Conservation (phyloP, 2,888 invertebrate species). For the Phaedon cochleariae region DNA sequence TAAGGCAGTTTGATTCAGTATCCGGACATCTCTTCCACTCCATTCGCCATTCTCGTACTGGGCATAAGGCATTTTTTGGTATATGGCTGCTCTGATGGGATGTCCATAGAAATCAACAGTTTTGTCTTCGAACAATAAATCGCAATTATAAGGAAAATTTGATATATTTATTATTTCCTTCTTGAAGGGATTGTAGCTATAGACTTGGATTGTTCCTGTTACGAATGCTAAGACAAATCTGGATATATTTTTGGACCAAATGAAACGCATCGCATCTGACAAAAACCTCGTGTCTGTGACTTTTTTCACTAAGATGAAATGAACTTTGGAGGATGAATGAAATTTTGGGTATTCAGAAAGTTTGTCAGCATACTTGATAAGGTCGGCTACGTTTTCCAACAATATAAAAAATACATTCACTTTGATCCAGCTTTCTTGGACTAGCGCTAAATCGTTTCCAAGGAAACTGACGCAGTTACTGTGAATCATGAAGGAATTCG, state of each 20-base stretch:
- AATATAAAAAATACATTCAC: constrained; percentile 7
- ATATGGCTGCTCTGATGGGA: background rate
- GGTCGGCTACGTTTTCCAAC: background rate
- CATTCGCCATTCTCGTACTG: constrained; percentile 1
- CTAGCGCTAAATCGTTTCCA: background rate
- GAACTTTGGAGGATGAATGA: background rate
- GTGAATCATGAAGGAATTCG: constrained; percentile 15
- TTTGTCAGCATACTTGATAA: background rate
- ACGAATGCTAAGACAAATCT: constrained; percentile 31
- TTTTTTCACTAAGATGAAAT: constrained; percentile 23
- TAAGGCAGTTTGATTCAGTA: constrained; percentile 8
- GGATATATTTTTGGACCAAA: constrained; percentile 29
- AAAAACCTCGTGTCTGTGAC: constrained; percentile 20
- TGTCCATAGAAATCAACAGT: background rate
- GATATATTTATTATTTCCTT: constrained; percentile 1
- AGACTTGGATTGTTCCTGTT: constrained; percentile 16
- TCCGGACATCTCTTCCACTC: constrained; percentile 11
- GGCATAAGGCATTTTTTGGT: background rate
- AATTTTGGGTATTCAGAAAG: background rate
- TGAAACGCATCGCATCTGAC: constrained; percentile 4
- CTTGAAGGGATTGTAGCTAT: constrained; percentile 30
- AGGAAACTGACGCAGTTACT: background rate
- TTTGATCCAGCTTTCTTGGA: background rate
- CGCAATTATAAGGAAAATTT: constrained; percentile 10
- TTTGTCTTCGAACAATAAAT: constrained; percentile 19